These are phyloP conservation scores for Campaea margaritaria DNA, from an alignment of 2,888 invertebrate genomes.

Conservation along the genomic window DNA sequence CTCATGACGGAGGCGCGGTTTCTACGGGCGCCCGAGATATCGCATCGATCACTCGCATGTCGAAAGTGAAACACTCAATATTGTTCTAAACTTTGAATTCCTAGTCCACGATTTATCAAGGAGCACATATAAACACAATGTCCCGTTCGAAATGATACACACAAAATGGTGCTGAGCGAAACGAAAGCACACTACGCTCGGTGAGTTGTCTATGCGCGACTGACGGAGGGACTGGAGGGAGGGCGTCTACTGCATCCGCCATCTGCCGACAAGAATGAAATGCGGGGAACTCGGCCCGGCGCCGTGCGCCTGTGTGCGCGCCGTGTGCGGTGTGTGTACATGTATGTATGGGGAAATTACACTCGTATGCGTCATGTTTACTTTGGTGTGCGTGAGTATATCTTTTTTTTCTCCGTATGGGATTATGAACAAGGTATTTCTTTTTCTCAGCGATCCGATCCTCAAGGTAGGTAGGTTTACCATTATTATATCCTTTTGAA, in stretches of 20 bases:
- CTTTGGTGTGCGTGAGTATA: constrained; percentile 70
- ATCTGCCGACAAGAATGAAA: constrained; percentile 85
- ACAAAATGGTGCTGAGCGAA: constrained; percentile 82
- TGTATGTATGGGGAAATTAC: constrained; percentile 63
- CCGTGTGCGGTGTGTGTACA: constrained; percentile 55
- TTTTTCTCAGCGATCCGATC: constrained; percentile 63
- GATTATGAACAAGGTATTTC: constrained; percentile 77
- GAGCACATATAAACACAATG: constrained; percentile 83
- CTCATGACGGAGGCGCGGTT: constrained; percentile 84
- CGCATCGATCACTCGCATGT: constrained; percentile 82
- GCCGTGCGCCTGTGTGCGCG: constrained; percentile 56
- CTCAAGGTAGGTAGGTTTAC: constrained; percentile 49
- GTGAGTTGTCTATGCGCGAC: constrained; percentile 83
- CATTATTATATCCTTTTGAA: constrained; percentile 41
- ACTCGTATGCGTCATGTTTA: constrained; percentile 61
- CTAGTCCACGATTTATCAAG: constrained; percentile 76
- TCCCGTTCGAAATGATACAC: constrained; percentile 82
- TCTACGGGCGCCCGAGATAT: constrained; percentile 82
- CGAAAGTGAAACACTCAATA: constrained; percentile 76
- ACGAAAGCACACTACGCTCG: constrained; percentile 74
- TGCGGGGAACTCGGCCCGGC: constrained; percentile 73
- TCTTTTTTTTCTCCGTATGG: constrained; percentile 75
- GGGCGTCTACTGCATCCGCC: constrained; percentile 84
- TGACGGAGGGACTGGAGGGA: constrained; percentile 78
- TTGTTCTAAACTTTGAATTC: constrained; percentile 63